These are phyloP conservation scores for Xestia c-nigrum DNA, from an alignment of 2,888 invertebrate species.

Conservation along the genomic window DNA sequence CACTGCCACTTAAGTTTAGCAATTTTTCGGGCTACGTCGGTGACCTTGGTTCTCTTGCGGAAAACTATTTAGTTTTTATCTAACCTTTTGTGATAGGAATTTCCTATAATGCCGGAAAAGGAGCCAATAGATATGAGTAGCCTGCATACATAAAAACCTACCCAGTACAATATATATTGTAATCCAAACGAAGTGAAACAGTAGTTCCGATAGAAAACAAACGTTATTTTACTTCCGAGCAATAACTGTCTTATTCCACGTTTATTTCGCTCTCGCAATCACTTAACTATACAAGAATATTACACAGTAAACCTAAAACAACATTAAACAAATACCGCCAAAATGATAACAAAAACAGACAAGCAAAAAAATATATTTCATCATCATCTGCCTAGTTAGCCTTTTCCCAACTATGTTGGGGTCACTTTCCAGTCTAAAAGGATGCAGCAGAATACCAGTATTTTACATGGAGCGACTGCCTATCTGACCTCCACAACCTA, in stretches of 20 bases:
- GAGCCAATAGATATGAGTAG: not conserved
- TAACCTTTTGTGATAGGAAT: no score
- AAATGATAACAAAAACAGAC: not conserved
- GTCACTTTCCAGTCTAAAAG: no score
- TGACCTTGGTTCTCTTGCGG: no score
- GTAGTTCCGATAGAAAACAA: not conserved
- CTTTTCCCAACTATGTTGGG: no score
- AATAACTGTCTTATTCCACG: not conserved
- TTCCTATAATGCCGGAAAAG: not conserved
- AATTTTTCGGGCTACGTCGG: no score
- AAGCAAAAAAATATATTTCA: not conserved
- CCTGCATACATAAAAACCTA: not conserved
- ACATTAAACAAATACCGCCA: not conserved
- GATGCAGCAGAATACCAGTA: no score
- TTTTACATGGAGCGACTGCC: no score
- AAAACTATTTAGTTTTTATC: no score
- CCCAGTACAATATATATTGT: not conserved
- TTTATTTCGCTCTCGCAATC: not conserved
- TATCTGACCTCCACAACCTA: no score
- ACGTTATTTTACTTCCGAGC: not conserved
- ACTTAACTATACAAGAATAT: not conserved
- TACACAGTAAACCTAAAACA: not conserved
- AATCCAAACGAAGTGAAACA: conserved; percentile 7
- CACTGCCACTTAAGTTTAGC: no score
- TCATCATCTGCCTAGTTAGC: no score